Evolutionary conservation across 2,113 vertebrate genomes (phyloP), one percentile per base, ranked within the genome.

Genomic region (Hippocampus guttulatus): DNA sequence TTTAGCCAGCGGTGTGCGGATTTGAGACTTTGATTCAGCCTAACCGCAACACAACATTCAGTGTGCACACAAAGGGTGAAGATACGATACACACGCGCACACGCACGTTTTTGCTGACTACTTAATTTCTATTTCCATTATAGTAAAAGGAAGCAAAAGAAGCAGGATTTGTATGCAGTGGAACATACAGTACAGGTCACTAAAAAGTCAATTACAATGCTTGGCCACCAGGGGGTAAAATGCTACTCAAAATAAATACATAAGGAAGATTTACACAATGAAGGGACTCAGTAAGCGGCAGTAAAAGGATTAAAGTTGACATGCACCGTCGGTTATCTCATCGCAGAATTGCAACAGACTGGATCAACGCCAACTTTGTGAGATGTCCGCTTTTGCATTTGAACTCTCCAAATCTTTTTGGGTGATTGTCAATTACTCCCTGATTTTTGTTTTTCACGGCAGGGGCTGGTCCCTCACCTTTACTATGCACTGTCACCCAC

Each of bases 401-500:
- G 43, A 45, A 45, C 43, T 38, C 33, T 38, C 33, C 5, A 38
- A 45, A 45, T 45, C 33, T 38, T 38, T 38, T 45, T 45, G 43
- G 43, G 43, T 15, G 14, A 12, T 10, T 14, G 43, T 45, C 2
- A 45, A 45, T 45, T 3, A 45, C 12, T 10, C 14, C 10, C 2
- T 45, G 43, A 45, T 45, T 45, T 45, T 45, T 45, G 43, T 14
- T 45, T 45, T 45, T 45, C 10, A 14, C 3, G 3, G 43, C 43
- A 12, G 12, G 43, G 14, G 10, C 3, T 45, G 43, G 47, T 51
- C 47, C 47, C 47, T 51, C 16, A 4, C 4, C 16, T 16, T 16
- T 16, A 49, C 18, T 20, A 51, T 51, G 16, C 15, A 5, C 0
- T 64, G 68, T 30, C 60, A 94, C 94, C 90, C 88, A 96, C 95